Percentiles rank a stretch among this genome's conserved stretches.
Evolutionary conservation across 2,888 invertebrate species (phyloP).

Genomic region (Phytoseiulus persimilis): DNA sequence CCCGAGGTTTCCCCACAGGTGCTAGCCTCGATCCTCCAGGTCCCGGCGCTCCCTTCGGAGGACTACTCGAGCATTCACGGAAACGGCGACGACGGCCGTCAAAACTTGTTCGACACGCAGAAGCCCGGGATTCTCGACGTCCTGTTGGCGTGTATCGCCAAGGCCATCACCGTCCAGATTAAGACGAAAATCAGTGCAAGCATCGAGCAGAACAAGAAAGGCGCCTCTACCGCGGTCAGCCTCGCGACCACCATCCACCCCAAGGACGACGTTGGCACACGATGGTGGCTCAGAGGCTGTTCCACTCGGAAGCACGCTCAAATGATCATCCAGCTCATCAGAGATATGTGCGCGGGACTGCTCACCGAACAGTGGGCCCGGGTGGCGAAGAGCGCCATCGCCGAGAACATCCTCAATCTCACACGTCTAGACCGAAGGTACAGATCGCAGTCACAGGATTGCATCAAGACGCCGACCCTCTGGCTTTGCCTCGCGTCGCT

Average conservation of each 20-base stretch:
- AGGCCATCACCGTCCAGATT: constrained; percentile 78
- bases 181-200: constrained; percentile 58
- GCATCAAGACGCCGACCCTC: constrained; percentile 67
- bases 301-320: constrained; percentile 77
- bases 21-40: constrained; percentile 67
- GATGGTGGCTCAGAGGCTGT: constrained; percentile 79
- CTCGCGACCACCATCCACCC: constrained; percentile 50
- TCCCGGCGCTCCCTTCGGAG: constrained; percentile 58
- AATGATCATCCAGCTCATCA: constrained; percentile 72
- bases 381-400: constrained; percentile 77
- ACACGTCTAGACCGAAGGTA: constrained; percentile 69
- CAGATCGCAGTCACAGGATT: constrained; percentile 62
- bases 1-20: constrained; percentile 78
- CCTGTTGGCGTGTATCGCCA: constrained; percentile 79
- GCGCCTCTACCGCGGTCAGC: constrained; percentile 54
- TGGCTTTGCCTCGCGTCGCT: constrained; percentile 89
- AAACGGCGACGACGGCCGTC: constrained; percentile 44
- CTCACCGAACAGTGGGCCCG: constrained; percentile 74
- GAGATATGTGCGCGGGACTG: constrained; percentile 84
- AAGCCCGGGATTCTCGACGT: constrained; percentile 73
- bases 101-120: constrained; percentile 54
- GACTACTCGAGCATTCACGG: constrained; percentile 45
- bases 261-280: constrained; percentile 48
- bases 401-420: constrained; percentile 72
- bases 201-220: constrained; percentile 47